phyloP scores from a whole-genome alignment of 2,113 vertebrate species.

The Psettodes erumei region DNA sequence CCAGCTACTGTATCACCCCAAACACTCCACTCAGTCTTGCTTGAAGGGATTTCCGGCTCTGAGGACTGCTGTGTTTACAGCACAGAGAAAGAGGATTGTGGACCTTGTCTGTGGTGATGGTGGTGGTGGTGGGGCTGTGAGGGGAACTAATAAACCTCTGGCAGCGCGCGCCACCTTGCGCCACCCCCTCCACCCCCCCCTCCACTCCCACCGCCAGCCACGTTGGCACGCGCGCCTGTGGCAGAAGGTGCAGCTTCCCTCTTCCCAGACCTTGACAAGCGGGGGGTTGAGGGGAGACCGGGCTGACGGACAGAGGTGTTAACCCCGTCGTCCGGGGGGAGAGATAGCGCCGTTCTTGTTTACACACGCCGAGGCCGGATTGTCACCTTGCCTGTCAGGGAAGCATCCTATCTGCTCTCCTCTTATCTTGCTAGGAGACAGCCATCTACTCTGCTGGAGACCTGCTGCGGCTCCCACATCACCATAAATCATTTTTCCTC shows the following conservation, averaged over 20 bases:
- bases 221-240: conserved; percentile 32
- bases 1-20: conserved; percentile 37
- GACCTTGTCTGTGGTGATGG: conserved; percentile 30
- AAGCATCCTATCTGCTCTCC: conserved; percentile 50
- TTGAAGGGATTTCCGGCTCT: conserved; percentile 45
- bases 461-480: conserved; percentile 44
- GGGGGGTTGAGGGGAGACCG: conserved; percentile 1
- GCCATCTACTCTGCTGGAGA: conserved; percentile 42
- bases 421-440: conserved; percentile 62
- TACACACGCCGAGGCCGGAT: conserved; percentile 56
- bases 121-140: neutral
- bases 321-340: conserved; percentile 43
- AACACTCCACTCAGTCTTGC: conserved; percentile 45
- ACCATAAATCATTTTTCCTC: conserved; percentile 55
- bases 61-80: conserved; percentile 37
- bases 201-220: conserved; percentile 36
- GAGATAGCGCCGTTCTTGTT: conserved; percentile 62
- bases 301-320: conserved; percentile 68
- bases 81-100: conserved; percentile 44
- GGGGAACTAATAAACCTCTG: conserved; percentile 50
- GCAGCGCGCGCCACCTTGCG: conserved; percentile 35
- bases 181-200: too few species aligned
- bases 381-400: conserved; percentile 74
- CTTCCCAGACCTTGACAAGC: conserved; percentile 34
- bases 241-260: conserved; percentile 54